Evolutionary conservation across 2,888 invertebrate species (phyloP), one percentile per base, ranked within the genome.

Genomic region (Rhyacophila evoluta): DNA sequence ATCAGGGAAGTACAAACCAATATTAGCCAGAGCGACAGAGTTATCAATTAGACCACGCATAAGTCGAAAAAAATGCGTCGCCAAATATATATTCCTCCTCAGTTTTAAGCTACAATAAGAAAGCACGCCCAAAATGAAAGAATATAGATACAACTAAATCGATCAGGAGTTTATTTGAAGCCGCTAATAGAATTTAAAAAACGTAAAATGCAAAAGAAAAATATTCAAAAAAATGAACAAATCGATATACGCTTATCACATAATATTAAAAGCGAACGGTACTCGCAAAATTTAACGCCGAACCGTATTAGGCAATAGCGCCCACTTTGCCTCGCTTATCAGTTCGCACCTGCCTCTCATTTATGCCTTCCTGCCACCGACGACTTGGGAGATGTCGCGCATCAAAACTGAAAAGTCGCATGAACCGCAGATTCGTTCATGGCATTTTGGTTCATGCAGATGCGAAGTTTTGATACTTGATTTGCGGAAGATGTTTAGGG

Each of bases 331-430:
- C 75, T 38, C 12, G 25, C 75, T 75, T 75, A 75, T 75, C 75
- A 39, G 70, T 70, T 69, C 15, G 11, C 70, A 70, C 75, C 75
- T 75, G 39, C 75, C 70, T 70, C 70, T 70, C 41, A 38, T 75
- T 75, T 75, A 75, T 75, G 75, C 28, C 69, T 75, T 75, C 75
- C 75, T 75, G 75, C 33, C 75, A 11, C 41, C 69, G 38, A 75
- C 33, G 75, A 29, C 39, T 69, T 70, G 28, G 10, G 28, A 29
- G 39, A 70, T 38, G 28, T 69, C 41, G 27, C 19, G 28, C 39
- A 70, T 70, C 38, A 19, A 55, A 55, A 55, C 15, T 19, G 55
- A 27, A 70, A 39, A 70, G 70, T 41, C 75, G 70, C 70, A 75
- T 70, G 70, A 69, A 37, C 70, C 75, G 3, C 19, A 19, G 10